Percentiles rank a stretch among this genome's conserved stretches.
phyloP scores from a whole-genome alignment of 2,797 vertebrate species.

The Podarcis siculus region DNA sequence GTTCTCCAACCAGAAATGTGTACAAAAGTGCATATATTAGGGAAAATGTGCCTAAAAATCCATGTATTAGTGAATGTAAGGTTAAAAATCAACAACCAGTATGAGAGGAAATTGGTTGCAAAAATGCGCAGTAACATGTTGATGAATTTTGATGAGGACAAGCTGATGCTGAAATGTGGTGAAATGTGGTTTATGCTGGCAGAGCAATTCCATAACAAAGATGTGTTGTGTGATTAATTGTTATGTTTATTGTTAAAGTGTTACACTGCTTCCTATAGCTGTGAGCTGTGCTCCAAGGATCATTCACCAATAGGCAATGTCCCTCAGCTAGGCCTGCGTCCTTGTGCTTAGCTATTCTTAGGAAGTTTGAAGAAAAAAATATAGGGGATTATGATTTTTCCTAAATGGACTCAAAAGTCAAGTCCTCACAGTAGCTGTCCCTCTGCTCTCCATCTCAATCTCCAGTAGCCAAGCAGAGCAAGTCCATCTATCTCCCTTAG shows the following conservation, averaged over 20 bases:
- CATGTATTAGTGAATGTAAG: no score
- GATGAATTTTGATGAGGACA: not conserved
- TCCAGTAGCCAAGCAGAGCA: not conserved
- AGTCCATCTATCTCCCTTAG: not conserved
- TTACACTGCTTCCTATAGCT: not conserved
- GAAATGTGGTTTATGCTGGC: not conserved
- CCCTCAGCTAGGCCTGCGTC: not conserved
- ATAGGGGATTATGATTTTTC: no score
- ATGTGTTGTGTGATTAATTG: not conserved
- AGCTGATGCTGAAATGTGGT: no score
- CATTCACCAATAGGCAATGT: not conserved
- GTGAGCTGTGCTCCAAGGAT: no score
- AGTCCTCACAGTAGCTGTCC: not conserved
- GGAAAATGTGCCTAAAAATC: no score
- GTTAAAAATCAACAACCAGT: no score
- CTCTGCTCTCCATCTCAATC: not conserved
- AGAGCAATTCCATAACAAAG: not conserved
- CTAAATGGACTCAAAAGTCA: not conserved
- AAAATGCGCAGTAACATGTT: no score
- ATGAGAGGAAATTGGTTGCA: no score
- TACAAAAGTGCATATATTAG: no score
- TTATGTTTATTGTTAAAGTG: not conserved
- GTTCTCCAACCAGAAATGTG: no score
- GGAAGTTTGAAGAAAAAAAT: not conserved
- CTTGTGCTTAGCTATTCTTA: not conserved